A percentile compares a stretch with the other conserved stretches of the same genome.
phyloP scores from a whole-genome alignment of 2,888 invertebrate genomes.

The Plebejus anna region DNA sequence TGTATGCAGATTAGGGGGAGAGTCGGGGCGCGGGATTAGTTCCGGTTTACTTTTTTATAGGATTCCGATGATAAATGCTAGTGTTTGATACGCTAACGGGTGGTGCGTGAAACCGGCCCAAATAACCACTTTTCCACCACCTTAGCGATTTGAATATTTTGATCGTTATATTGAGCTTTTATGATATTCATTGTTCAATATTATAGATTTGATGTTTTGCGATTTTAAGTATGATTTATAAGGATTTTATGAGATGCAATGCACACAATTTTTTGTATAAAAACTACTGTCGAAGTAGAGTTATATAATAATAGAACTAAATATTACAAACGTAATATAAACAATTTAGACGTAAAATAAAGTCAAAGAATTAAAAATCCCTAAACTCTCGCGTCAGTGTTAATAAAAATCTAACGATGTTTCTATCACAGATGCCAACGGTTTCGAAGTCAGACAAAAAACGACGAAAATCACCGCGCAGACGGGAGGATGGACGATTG shows the following conservation, averaged over 20 bases:
- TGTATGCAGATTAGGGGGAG: slow-evolving; percentile 74
- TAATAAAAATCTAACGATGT: slow-evolving; percentile 58
- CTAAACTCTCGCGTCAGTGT: not conserved
- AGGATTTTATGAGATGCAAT: no score
- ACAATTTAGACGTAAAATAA: not conserved
- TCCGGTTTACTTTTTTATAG: slow-evolving; percentile 78
- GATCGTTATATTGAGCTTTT: slow-evolving; percentile 37
- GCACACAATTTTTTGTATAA: no score
- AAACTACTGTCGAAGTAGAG: no score
- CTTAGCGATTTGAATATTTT: slow-evolving; percentile 45
- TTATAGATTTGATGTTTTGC: not conserved
- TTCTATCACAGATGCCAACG: slow-evolving; percentile 56
- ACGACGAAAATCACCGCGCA: slow-evolving; percentile 63
- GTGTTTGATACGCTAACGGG: slow-evolving; percentile 64
- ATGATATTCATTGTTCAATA: slow-evolving; percentile 21
- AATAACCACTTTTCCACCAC: slow-evolving; percentile 55
- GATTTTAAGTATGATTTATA: no score
- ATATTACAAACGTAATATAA: not conserved
- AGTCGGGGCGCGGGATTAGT: slow-evolving; percentile 64
- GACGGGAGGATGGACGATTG: slow-evolving; percentile 65
- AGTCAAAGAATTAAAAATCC: not conserved
- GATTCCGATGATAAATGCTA: slow-evolving; percentile 77
- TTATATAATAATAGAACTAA: not conserved
- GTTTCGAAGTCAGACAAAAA: slow-evolving; percentile 74
- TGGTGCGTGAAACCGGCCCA: slow-evolving; percentile 74